Evolutionary conservation across 2,797 vertebrate genomes (phyloP).

Genomic region (Sebastes vulpes): DNA sequence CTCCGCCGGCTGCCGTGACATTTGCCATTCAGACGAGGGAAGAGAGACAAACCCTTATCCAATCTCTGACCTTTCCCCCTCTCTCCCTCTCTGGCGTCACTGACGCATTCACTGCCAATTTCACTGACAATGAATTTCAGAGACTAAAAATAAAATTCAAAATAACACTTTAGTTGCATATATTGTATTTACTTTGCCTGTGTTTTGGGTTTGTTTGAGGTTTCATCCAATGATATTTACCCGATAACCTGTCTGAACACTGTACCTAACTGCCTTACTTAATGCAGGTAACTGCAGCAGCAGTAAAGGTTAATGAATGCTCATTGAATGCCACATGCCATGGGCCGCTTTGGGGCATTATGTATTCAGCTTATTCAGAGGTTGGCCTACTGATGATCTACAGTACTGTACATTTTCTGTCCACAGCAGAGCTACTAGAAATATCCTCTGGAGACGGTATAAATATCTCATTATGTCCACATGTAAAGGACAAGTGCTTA

Average conservation of each 20-base stretch:
- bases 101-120: slow-evolving; percentile 40
- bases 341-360: slow-evolving; percentile 66
- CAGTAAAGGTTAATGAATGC: slow-evolving; percentile 83
- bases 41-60: slow-evolving; percentile 65
- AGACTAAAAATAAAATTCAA: neutral
- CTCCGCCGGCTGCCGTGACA: slow-evolving; percentile 64
- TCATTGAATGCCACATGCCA: slow-evolving; percentile 77
- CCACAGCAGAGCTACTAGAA: slow-evolving; percentile 27
- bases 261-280: slow-evolving; percentile 39
- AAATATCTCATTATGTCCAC: slow-evolving; percentile 72
- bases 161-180: neutral
- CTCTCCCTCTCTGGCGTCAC: slow-evolving; percentile 21
- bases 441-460: slow-evolving; percentile 56
- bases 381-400: slow-evolving; percentile 61
- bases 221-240: slow-evolving; percentile 20
- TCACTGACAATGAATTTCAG: slow-evolving; percentile 8
- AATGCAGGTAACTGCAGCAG: slow-evolving; percentile 65
- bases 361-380: slow-evolving; percentile 69
- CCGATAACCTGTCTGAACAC: slow-evolving; percentile 39
- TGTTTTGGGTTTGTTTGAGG: slow-evolving; percentile 26
- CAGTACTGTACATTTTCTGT: slow-evolving; percentile 57
- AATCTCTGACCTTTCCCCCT: slow-evolving; percentile 76
- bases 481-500: slow-evolving; percentile 53
- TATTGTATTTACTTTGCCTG: neutral
- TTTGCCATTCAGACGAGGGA: slow-evolving; percentile 75